A percentile compares a stretch with the other conserved stretches of the same genome.
Conservation (phyloP, 2,888 invertebrate genomes). For the Nomada goodeniana region DNA sequence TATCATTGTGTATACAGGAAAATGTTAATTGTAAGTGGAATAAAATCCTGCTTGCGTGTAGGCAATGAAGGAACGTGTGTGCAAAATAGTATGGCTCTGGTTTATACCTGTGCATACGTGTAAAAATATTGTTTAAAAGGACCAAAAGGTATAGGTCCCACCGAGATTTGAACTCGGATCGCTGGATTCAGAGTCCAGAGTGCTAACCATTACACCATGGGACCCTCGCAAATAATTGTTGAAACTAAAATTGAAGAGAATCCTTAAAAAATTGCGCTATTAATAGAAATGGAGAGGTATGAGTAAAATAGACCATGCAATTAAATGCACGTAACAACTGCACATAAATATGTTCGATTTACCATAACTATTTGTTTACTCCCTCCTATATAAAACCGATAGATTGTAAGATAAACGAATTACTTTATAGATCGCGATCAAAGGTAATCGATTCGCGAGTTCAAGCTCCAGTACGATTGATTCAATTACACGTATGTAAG, state of each 20-base stretch:
- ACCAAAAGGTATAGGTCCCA: conserved; percentile 86
- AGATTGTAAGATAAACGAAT: not conserved
- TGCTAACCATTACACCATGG: conserved; percentile 92
- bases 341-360: too few relatives aligned
- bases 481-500: not conserved
- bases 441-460: not conserved
- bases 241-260: conserved; percentile 23
- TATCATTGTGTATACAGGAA: not conserved
- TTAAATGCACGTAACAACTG: not conserved
- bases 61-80: not conserved
- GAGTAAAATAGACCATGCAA: not conserved
- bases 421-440: not conserved
- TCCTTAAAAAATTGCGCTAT: not conserved
- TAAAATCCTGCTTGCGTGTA: not conserved
- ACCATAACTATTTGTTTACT: not conserved
- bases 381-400: not conserved
- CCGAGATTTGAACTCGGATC: conserved; percentile 93
- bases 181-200: conserved; percentile 93
- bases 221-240: conserved; percentile 81
- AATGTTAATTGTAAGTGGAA: not conserved
- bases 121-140: conserved; percentile 34
- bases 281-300: not conserved
- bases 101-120: too few relatives aligned
- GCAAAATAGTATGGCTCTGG: not conserved
- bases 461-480: too few relatives aligned